Conservation (phyloP, 64 coral and sea anemone species). For the Montipora cactus region DNA sequence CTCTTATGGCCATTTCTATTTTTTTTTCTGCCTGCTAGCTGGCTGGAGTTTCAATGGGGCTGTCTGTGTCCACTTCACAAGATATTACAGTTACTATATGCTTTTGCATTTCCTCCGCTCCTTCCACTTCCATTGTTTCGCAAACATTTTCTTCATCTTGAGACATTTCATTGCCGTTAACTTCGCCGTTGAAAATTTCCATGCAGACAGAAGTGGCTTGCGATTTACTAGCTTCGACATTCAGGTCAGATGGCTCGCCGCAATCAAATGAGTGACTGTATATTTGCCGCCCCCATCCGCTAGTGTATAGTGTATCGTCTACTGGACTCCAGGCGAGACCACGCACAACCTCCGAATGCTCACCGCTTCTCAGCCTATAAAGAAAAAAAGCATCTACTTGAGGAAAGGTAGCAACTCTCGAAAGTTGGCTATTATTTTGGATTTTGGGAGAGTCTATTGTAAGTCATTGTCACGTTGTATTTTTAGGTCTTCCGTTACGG, state of each 20-base stretch:
- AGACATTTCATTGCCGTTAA: slow-evolving; percentile 47
- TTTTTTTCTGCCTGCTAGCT: slow-evolving; percentile 11
- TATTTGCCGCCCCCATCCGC: slow-evolving; percentile 87
- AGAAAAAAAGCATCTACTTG: neutral
- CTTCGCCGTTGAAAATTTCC: slow-evolving; percentile 79
- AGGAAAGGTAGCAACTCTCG: neutral
- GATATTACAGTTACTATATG: neutral
- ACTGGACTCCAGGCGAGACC: slow-evolving; percentile 95
- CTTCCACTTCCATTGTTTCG: slow-evolving; percentile 83
- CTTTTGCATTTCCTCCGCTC: slow-evolving; percentile 37
- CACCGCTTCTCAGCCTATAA: slow-evolving; percentile 83
- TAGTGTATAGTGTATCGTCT: slow-evolving; percentile 87
- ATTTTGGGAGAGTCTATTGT: too few species aligned
- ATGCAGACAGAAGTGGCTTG: slow-evolving; percentile 80
- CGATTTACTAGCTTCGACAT: slow-evolving; percentile 87
- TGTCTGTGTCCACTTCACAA: slow-evolving; percentile 1
- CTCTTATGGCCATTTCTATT: neutral
- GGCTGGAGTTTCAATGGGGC: neutral
- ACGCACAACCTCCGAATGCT: slow-evolving; percentile 87
- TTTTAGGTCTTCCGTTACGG: too few species aligned
- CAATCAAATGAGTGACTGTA: slow-evolving; percentile 71
- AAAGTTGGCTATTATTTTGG: too few species aligned
- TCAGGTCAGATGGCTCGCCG: slow-evolving; percentile 73
- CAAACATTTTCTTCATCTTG: slow-evolving; percentile 50
- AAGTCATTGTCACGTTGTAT: too few species aligned